These are phyloP conservation scores for Steinernema khuongi DNA, from an alignment of 1,140 invertebrate genomes.

Conservation along the genomic window DNA sequence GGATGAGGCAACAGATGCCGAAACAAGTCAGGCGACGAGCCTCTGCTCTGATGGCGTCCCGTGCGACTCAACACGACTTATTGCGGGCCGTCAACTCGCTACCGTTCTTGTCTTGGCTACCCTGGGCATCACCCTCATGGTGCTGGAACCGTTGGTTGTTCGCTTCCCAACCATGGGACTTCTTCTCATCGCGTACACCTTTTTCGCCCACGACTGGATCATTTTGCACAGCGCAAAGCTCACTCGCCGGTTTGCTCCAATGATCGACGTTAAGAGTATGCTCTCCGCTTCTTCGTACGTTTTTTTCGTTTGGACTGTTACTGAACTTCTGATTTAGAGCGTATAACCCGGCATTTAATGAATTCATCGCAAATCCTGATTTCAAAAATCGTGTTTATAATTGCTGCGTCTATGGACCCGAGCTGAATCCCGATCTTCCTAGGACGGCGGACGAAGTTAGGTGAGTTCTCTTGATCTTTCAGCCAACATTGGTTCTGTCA, in stretches of 20 bases:
- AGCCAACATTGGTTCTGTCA: no score
- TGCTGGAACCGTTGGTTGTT: background rate
- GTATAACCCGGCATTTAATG: background rate
- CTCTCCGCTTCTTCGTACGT: background rate
- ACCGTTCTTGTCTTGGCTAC: background rate
- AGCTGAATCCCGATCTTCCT: background rate
- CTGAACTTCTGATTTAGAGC: background rate
- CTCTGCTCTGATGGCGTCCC: background rate
- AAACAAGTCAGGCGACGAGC: background rate
- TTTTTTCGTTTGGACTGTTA: background rate
- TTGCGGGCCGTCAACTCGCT: background rate
- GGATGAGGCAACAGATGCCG: background rate
- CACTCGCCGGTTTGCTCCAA: background rate
- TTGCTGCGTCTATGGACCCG: background rate
- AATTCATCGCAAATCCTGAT: background rate
- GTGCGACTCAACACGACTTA: background rate
- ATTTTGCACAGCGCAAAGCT: background rate
- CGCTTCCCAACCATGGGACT: background rate
- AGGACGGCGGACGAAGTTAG: background rate
- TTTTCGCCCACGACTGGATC: slow-evolving; percentile 11
- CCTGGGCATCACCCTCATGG: background rate
- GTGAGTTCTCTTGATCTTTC: background rate
- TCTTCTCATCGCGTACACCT: background rate
- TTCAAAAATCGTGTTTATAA: slow-evolving; percentile 2
- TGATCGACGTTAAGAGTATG: background rate